Base-by-base conservation (phyloP, 2,797 vertebrate genomes). In the Taenioides sp. region DNA sequence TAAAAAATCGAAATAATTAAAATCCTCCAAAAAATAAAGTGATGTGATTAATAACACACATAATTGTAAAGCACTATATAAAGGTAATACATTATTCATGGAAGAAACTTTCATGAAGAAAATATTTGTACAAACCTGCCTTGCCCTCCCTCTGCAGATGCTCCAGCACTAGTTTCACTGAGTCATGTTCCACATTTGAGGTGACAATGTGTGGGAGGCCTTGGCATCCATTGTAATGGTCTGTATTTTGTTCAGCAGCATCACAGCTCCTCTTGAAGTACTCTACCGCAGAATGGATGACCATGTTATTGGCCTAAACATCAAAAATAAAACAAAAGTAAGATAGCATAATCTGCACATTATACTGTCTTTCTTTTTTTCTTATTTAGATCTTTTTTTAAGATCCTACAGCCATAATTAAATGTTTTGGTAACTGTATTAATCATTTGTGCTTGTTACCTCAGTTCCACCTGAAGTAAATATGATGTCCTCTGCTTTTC, bases 381-480 rank as follows among this genome's bases (percentile, higher is more conserved):
- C 12, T 37, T 34, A 34, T 12, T 40, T 40, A 40, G 37, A 40
- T 40, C 9, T 40, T 40, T 40, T 43, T 16, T 47, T 47, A 47
- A 55, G 22, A 23, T 23, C 22, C 22, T 23, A 14, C 20, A 23
- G 22, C 22, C 54, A 57, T 5, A 22, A 57, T 23, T 3, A 55
- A 52, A 52, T 2, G 50, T 52, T 52, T 22, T 22, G 20, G 18
- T 3, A 31, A 62, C 28, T 62, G 43, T 28, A 37, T 9, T 20
- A 43, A 20, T 10, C 4, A 5, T 7, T 16, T 1, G 7, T 16
- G 25, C 10, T 2, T 31, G 27, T 57, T 82, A 98, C 98, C 95
- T 99, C 98, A 0, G 97, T 99, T 86, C 98, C 98, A 31, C 98
- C 97, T 0, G 98, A 99, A 0, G 95, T 97, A 81, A 99, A 99